Evolutionary conservation across 2,113 vertebrate genomes (phyloP), one percentile per base, ranked within the genome.

Genomic region (Percina caprodes): DNA sequence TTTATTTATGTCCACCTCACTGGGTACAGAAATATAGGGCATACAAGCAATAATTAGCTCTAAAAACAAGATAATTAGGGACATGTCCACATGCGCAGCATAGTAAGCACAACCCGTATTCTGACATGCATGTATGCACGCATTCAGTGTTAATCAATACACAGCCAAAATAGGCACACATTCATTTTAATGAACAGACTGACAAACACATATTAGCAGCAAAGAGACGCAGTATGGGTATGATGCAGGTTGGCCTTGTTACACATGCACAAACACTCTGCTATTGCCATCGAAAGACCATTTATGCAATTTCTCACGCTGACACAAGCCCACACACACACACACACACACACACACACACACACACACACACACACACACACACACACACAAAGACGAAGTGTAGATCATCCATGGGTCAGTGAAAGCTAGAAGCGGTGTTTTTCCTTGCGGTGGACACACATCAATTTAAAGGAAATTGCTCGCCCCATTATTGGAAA

Each of bases 401-500:
- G 92, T 69, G 85, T 73, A 76, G 92, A 92, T 92, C 92, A 91
- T 88, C 89, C 86, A 85, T 69, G 92, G 92, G 90, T 93, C 92
- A 92, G 92, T 87, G 89, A 87, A 91, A 91, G 85, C 84, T 86
- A 79, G 88, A 74, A 88, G 90, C 87, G 1, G 76, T 91, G 92
- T 92, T 92, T 90, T 92, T 91, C 85, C 88, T 92, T 92, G 91
- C 65, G 91, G 92, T 92, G 91, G 91, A 90, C 91, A 90, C 89
- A 93, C 93, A 93, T 88, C 90, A 91, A 92, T 92, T 93, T 93
- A 82, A 86, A 94, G 93, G 94, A 94, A 94, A 93, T 91, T 92
- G 92, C 92, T 89, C 63, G 84, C 83, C 92, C 90, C 93, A 94
- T 94, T 94, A 94, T 94, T 92, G 90, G 90, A 94, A 93, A 94